Conservation (phyloP, 2,797 vertebrate species). For the Eospalax fontanierii region DNA sequence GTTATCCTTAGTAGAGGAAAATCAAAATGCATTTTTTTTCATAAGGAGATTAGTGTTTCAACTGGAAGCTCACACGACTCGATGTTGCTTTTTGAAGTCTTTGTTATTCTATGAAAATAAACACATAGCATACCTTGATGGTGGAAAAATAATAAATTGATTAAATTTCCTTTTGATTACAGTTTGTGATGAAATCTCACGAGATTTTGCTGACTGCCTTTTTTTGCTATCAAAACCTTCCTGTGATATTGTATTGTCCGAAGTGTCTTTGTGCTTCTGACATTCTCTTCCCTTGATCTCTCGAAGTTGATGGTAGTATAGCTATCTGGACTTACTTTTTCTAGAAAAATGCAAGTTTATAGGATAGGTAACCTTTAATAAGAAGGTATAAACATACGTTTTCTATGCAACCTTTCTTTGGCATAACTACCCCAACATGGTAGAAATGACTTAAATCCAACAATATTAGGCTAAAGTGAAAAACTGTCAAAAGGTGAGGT, state of each 20-base stretch:
- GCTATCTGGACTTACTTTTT: slow-evolving; percentile 80
- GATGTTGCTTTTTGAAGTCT: slow-evolving; percentile 59
- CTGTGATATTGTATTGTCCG: slow-evolving; percentile 76
- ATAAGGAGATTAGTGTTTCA: slow-evolving; percentile 62
- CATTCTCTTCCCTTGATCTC: slow-evolving; percentile 69
- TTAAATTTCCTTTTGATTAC: slow-evolving; percentile 46
- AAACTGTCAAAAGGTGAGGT: slow-evolving; percentile 85
- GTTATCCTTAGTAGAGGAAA: slow-evolving; percentile 16
- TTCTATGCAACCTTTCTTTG: slow-evolving; percentile 76
- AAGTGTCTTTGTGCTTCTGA: slow-evolving; percentile 79
- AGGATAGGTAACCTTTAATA: slow-evolving; percentile 83
- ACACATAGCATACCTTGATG: not conserved
- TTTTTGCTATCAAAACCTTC: slow-evolving; percentile 60
- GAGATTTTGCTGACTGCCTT: slow-evolving; percentile 46
- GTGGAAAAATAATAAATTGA: slow-evolving; percentile 44
- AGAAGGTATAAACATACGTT: slow-evolving; percentile 77
- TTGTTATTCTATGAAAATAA: slow-evolving; percentile 72
- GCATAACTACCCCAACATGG: slow-evolving; percentile 74
- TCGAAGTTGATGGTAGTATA: slow-evolving; percentile 81
- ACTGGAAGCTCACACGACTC: slow-evolving; percentile 45
- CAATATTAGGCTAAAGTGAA: slow-evolving; percentile 77
- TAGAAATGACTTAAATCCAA: slow-evolving; percentile 81
- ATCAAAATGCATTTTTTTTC: not conserved
- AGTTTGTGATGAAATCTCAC: slow-evolving; percentile 56
- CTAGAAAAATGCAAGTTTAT: slow-evolving; percentile 80